Percentiles rank a stretch among this genome's conserved stretches.
Conservation (phyloP, 2,888 invertebrate species). For the Sinhomidia bicolor region DNA sequence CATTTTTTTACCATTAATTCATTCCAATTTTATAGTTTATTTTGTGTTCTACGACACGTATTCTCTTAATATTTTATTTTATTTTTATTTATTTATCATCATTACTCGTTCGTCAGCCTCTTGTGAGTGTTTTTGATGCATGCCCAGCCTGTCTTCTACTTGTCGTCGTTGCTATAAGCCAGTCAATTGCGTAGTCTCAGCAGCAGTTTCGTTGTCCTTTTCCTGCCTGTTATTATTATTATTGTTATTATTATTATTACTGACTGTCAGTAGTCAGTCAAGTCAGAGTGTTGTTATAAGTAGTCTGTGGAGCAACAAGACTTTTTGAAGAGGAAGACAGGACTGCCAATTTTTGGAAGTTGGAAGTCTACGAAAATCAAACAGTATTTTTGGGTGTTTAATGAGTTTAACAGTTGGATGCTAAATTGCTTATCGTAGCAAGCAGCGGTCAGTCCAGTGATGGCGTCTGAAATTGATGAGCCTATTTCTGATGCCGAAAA, state of each 20-base stretch:
- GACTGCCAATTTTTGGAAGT: not conserved
- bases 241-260: too few relatives aligned
- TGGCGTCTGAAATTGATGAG: constrained; percentile 81
- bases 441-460: constrained; percentile 62
- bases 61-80: constrained; percentile 15
- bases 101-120: not conserved
- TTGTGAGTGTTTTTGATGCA: not conserved
- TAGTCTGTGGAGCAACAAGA: not conserved
- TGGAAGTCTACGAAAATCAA: too few relatives aligned
- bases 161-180: too few relatives aligned
- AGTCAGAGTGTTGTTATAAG: not conserved
- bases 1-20: constrained; percentile 35
- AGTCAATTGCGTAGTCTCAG: not conserved
- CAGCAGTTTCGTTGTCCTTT: not conserved
- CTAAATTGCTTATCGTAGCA: not conserved
- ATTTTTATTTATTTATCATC: constrained; percentile 26
- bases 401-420: constrained; percentile 12
- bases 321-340: not conserved
- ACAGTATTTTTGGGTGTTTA: not conserved
- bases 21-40: constrained; percentile 29
- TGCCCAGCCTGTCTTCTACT: not conserved
- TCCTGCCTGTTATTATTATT: not conserved
- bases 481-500: constrained; percentile 81
- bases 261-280: not conserved
- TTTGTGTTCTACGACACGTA: not conserved